Conservation (phyloP, 2,888 invertebrate genomes). For the Amphipyra tragopoginis region DNA sequence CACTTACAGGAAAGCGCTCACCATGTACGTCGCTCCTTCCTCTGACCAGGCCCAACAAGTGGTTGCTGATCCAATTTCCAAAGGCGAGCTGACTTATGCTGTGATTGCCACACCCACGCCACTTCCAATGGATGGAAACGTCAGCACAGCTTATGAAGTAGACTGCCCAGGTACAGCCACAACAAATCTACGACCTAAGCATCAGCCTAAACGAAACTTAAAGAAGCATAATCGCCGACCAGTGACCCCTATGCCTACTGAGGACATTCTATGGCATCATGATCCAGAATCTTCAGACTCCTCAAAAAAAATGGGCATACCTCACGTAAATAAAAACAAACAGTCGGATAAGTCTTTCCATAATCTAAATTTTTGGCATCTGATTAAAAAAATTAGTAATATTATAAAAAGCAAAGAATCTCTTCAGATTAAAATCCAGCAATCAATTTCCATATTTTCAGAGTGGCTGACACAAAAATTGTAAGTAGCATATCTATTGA, state of each 20-base stretch:
- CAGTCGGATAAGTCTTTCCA: neutral
- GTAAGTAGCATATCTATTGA: conserved; percentile 4
- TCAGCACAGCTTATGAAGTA: no score
- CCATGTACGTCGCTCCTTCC: no score
- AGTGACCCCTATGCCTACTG: neutral
- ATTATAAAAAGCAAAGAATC: conserved; percentile 6
- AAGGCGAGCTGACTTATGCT: no score
- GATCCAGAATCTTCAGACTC: neutral
- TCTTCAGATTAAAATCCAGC: conserved; percentile 7
- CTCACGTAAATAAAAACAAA: neutral
- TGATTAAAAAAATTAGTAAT: conserved; percentile 1
- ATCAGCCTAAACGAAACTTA: neutral
- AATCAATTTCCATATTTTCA: neutral
- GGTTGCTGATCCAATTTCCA: no score
- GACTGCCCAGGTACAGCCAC: neutral
- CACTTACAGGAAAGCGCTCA: no score
- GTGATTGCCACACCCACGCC: no score
- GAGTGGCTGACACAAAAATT: conserved; percentile 7
- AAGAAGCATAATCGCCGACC: conserved; percentile 3
- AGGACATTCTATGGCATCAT: neutral
- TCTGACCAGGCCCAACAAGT: no score
- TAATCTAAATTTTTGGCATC: conserved; percentile 1
- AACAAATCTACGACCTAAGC: neutral
- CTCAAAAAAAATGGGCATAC: neutral
- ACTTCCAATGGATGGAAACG: no score